These are phyloP conservation scores for Solen grandis DNA, from an alignment of 1,140 invertebrate genomes.

Conservation along the genomic window DNA sequence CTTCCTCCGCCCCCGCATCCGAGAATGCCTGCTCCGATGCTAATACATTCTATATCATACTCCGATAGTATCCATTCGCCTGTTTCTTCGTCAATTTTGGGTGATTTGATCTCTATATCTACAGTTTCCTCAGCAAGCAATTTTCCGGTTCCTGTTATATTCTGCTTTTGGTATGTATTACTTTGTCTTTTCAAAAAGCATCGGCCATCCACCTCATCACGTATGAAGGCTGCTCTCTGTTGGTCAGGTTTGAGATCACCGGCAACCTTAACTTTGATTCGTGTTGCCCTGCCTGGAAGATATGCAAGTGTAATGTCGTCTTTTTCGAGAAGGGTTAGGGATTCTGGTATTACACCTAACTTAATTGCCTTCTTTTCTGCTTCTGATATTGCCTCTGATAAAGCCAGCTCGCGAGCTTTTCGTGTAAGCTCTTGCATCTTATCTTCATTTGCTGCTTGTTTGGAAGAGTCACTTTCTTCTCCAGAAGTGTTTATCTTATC, in stretches of 20 bases:
- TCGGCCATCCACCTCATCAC: background rate
- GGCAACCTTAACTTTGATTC: slow-evolving; percentile 69
- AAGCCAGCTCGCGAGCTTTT: slow-evolving; percentile 60
- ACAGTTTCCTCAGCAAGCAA: background rate
- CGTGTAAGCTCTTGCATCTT: slow-evolving; percentile 58
- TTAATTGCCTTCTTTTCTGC: slow-evolving; percentile 55
- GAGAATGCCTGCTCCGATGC: slow-evolving; percentile 73
- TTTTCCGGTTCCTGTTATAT: slow-evolving; percentile 43
- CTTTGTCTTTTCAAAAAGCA: background rate
- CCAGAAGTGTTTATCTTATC: slow-evolving; percentile 46
- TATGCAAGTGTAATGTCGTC: slow-evolving; percentile 69
- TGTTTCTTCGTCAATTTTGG: slow-evolving; percentile 56
- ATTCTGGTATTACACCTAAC: slow-evolving; percentile 62
- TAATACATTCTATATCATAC: slow-evolving; percentile 75
- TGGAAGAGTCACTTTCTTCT: background rate
- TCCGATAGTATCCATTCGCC: slow-evolving; percentile 74
- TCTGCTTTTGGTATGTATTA: slow-evolving; percentile 48
- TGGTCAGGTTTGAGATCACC: slow-evolving; percentile 60
- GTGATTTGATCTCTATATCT: slow-evolving; percentile 32
- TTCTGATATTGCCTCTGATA: slow-evolving; percentile 42
- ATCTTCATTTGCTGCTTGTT: background rate
- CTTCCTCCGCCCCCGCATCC: slow-evolving; percentile 76
- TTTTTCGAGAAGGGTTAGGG: slow-evolving; percentile 64
- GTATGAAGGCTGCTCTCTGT: background rate
- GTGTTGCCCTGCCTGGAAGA: slow-evolving; percentile 68